phyloP scores from a whole-genome alignment of 2,888 invertebrate species.

The Blera fallax region DNA sequence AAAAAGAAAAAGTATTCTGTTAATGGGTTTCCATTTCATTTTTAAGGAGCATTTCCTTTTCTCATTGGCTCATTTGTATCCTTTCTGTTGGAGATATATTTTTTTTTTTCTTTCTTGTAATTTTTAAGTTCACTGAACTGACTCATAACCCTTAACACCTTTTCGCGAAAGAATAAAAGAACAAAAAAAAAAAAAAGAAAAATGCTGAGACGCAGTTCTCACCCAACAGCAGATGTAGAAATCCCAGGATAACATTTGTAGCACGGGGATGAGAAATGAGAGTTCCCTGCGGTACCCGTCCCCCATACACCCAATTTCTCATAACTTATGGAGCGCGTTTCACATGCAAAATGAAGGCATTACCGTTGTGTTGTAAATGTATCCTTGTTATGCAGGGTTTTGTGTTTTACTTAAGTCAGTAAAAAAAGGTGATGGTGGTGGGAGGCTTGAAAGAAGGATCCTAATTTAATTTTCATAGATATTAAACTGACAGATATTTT shows the following conservation, averaged over 20 bases:
- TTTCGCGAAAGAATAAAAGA: slow-evolving; percentile 3
- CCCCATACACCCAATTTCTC: neutral
- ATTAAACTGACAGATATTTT: slow-evolving; percentile 66
- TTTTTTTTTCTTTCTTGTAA: slow-evolving; percentile 16
- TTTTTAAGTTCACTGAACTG: slow-evolving; percentile 67
- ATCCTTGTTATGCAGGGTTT: slow-evolving; percentile 2
- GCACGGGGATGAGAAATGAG: slow-evolving; percentile 21
- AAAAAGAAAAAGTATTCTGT: slow-evolving; percentile 37
- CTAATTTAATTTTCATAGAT: slow-evolving; percentile 65
- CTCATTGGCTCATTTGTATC: slow-evolving; percentile 65
- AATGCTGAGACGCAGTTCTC: neutral
- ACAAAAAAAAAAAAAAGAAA: neutral
- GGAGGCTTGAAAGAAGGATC: slow-evolving; percentile 19
- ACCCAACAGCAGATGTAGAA: slow-evolving; percentile 39
- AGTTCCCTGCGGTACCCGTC: neutral
- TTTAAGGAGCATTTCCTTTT: slow-evolving; percentile 36
- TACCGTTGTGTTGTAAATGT: slow-evolving; percentile 28
- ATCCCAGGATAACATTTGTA: slow-evolving; percentile 48
- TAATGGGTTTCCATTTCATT: slow-evolving; percentile 69
- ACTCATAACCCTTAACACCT: slow-evolving; percentile 68
- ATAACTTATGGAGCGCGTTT: slow-evolving; percentile 38
- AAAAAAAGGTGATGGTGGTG: neutral
- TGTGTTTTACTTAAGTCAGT: neutral
- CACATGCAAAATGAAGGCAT: slow-evolving; percentile 55
- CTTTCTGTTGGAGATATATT: slow-evolving; percentile 1